Evolutionary conservation across 2,888 invertebrate species (phyloP), one percentile per base, ranked within the genome.

Genomic region (Uloborus plumipes): DNA sequence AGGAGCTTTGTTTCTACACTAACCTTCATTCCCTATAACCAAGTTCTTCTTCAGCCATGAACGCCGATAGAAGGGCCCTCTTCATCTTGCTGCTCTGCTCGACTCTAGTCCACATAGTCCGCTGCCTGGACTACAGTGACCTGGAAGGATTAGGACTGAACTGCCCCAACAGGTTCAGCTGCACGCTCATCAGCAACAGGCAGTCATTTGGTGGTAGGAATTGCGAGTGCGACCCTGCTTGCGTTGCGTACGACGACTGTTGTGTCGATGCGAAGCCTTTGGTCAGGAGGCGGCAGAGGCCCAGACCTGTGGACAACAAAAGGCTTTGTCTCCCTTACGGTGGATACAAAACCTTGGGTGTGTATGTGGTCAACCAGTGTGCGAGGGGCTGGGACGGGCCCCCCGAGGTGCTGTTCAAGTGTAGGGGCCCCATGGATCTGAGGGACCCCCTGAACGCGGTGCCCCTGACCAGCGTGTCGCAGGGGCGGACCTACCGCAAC

Each of bases 401-500:
- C 11, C 4, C 39, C 2, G 53, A 51, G 18, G 15, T 80, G 13
- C 50, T 13, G 1, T 7, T 16, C 6, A 47, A 50, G 18, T 80
- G 80, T 55, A 16, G 18, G 9, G 69, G 61, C 0, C 50, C 11
- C 15, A 20, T 11, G 4, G 51, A 73, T 31, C 7, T 55, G 16
- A 64, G 26, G 14, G 80, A 80, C 31, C 80, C 80, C 0, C 14
- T 80, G 20, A 51, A 39, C 20, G 49, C 67, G 0, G 64, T 62
- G 3, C 80, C 80, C 0, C 74, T 74, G 4, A 80, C 80, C 2
- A 50, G 26, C 9, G 18, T n/a, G 0, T n/a, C 47, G 11, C 26
- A 16, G 15, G 16, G 39, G 0, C 58, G 20, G 1, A 74, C 74
- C 2, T 80, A 58, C 15, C 26, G 62, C 9, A 90, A 89, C 85